Evolutionary conservation across 2,797 vertebrate species (phyloP).

Genomic region (Gephyroberyx darwinii): DNA sequence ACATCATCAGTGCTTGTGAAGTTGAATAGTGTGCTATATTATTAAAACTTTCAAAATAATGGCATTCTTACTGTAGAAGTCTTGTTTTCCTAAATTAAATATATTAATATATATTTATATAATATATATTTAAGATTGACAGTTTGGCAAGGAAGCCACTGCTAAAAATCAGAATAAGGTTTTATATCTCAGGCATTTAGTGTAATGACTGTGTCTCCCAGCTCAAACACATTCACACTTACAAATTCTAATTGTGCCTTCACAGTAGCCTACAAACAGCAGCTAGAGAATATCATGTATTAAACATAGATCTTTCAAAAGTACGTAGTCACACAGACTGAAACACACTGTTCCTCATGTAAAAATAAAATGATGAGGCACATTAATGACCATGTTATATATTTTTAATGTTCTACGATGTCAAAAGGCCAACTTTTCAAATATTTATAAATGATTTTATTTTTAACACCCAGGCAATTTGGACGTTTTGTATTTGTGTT

Average conservation of each 20-base stretch:
- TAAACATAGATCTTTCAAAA: constrained; percentile 9
- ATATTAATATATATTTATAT: too few species aligned
- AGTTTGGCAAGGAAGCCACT: constrained; percentile 11
- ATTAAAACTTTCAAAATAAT: constrained; percentile 54
- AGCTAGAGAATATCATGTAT: constrained; percentile 21
- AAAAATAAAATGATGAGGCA: too few species aligned
- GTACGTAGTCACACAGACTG: too few species aligned
- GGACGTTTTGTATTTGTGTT: not conserved
- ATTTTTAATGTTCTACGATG: too few species aligned
- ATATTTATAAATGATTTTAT: too few species aligned
- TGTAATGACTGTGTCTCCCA: constrained; percentile 16
- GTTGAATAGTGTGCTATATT: not conserved
- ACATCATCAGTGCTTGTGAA: not conserved
- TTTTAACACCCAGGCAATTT: constrained; percentile 14
- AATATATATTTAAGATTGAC: too few species aligned
- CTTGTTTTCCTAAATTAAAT: constrained; percentile 31
- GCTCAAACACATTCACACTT: constrained; percentile 18
- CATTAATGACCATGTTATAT: too few species aligned
- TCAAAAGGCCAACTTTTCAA: too few species aligned
- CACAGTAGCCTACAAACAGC: constrained; percentile 31
- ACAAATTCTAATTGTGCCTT: constrained; percentile 5
- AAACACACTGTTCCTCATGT: too few species aligned
- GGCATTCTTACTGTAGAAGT: constrained; percentile 1
- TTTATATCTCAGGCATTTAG: constrained; percentile 24
- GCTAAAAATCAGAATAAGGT: constrained; percentile 12